phyloP scores from a whole-genome alignment of 2,113 vertebrate genomes.

The Globicephala melas region DNA sequence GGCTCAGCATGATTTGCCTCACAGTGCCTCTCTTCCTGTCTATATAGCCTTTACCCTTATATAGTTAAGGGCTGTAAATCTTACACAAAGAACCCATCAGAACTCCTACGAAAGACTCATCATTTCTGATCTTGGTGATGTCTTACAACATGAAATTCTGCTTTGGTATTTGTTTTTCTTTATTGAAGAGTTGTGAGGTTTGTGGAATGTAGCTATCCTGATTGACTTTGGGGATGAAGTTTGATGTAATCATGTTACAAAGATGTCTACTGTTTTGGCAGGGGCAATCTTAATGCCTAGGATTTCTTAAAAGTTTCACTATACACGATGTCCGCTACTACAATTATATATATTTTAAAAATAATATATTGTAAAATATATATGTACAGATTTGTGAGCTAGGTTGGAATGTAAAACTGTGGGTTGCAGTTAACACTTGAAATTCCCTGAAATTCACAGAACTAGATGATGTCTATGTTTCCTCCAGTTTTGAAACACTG shows the following conservation, averaged over 20 bases:
- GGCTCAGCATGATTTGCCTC: neutral
- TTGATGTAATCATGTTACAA: neutral
- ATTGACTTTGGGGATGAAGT: neutral
- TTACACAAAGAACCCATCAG: neutral
- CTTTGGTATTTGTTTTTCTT: neutral
- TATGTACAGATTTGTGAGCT: neutral
- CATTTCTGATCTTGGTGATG: neutral
- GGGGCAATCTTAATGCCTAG: neutral
- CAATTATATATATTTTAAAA: neutral
- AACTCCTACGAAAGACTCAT: neutral
- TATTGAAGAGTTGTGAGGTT: neutral
- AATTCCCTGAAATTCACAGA: conserved; percentile 10
- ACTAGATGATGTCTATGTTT: neutral
- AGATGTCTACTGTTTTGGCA: neutral
- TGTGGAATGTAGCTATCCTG: neutral
- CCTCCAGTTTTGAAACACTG: neutral
- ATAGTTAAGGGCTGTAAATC: neutral
- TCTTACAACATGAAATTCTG: conserved; percentile 2
- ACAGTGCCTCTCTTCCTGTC: neutral
- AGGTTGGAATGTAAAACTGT: neutral
- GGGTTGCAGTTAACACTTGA: conserved; percentile 8
- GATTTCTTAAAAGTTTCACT: neutral
- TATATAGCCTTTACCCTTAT: neutral
- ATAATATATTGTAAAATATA: neutral
- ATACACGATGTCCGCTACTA: neutral